These are phyloP conservation scores for Tichodroma muraria DNA, from an alignment of 2,113 vertebrate genomes.

Conservation along the genomic window DNA sequence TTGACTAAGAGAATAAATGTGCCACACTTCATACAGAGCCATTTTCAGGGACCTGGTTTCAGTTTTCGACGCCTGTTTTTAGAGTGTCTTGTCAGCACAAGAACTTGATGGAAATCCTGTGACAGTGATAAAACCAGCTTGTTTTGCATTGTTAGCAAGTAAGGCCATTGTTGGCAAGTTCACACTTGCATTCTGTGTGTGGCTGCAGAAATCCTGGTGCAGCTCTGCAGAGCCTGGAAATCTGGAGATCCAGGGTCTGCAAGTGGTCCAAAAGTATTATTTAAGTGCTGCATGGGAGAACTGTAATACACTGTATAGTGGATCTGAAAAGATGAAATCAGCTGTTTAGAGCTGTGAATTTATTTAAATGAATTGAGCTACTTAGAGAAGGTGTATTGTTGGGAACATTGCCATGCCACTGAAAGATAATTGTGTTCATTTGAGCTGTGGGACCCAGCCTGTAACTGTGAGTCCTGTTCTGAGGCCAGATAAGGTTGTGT, in stretches of 20 bases:
- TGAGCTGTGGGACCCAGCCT: not conserved
- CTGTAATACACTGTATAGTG: accelerated
- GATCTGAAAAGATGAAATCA: not conserved
- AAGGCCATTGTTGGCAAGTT: not conserved
- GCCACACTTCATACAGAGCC: not conserved
- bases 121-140: not conserved
- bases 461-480: not conserved
- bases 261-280: not conserved
- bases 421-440: not conserved
- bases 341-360: not conserved
- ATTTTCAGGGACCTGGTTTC: not conserved
- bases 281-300: not conserved
- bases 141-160: not conserved
- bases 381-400: not conserved
- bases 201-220: not conserved
- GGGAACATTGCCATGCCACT: not conserved
- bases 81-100: constrained; percentile 17
- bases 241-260: not conserved
- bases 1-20: not conserved
- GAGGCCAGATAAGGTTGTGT: not conserved
- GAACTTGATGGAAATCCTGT: constrained; percentile 18
- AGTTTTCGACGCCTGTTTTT: not conserved
- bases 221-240: not conserved
- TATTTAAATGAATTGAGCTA: not conserved
- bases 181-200: not conserved